phyloP scores from a whole-genome alignment of 2,888 invertebrate species.

The Caenorhabditis sp. region DNA sequence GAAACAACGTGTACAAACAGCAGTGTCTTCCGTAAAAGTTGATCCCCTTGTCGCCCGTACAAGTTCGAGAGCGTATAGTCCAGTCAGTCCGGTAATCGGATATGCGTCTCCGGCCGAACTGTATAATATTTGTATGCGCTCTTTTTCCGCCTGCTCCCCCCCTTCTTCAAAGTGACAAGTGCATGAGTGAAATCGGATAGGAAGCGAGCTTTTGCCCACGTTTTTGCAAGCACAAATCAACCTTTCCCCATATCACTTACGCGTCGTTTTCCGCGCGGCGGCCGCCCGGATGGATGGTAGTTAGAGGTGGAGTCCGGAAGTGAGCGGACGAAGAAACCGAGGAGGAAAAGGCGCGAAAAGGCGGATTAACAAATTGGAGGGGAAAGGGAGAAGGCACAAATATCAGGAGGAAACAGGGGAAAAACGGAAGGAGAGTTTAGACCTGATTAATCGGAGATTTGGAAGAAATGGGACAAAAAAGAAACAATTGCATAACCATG shows the following conservation, averaged over 20 bases:
- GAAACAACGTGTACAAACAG: too few relatives aligned
- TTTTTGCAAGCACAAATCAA: slow-evolving; percentile 18
- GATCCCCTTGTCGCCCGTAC: not conserved
- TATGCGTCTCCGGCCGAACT: slow-evolving; percentile 13
- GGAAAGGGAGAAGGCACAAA: not conserved
- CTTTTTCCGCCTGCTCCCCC: slow-evolving; percentile 6
- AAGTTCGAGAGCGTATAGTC: too few relatives aligned
- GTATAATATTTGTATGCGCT: slow-evolving; percentile 9
- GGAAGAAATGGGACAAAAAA: too few relatives aligned
- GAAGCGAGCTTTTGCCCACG: slow-evolving; percentile 17
- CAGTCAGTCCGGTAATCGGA: slow-evolving; percentile 27
- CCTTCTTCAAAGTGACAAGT: slow-evolving; percentile 38
- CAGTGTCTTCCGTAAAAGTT: slow-evolving; percentile 10
- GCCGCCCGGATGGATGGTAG: not conserved
- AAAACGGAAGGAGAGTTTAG: too few relatives aligned
- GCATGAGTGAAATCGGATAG: slow-evolving; percentile 43
- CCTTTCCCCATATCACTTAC: slow-evolving; percentile 30
- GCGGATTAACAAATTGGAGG: slow-evolving; percentile 2
- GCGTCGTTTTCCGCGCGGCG: too few relatives aligned
- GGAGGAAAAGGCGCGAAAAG: slow-evolving; percentile 5
- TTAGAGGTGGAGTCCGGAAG: slow-evolving; percentile 2
- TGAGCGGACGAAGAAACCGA: not conserved
- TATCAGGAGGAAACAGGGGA: not conserved
- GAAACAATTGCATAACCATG: too few relatives aligned
- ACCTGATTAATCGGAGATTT: too few relatives aligned